Conservation (phyloP, 2,113 vertebrate species). For the Cichladusa arquata region DNA sequence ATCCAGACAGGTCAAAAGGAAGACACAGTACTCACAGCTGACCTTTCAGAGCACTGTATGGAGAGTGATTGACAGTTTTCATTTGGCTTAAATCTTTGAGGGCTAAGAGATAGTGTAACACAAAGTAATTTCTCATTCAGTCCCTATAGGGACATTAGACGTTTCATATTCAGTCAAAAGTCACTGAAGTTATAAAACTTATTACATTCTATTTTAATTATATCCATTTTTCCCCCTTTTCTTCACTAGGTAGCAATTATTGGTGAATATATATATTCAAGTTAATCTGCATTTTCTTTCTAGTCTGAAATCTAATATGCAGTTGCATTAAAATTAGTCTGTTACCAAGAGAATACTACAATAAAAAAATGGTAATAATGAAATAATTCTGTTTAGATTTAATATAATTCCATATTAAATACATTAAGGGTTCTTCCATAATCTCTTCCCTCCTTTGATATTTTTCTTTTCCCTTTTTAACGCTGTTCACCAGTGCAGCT, state of each 20-base stretch:
- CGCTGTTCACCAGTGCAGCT: not conserved
- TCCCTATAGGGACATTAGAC: slow-evolving; percentile 21
- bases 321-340: slow-evolving; percentile 52
- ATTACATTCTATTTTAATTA: slow-evolving; percentile 48
- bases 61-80: not conserved
- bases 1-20: not conserved
- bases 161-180: slow-evolving; percentile 45
- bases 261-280: slow-evolving; percentile 25
- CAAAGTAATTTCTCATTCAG: slow-evolving; percentile 5
- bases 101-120: not conserved
- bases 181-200: slow-evolving; percentile 54
- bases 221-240: not conserved
- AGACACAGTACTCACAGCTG: not conserved
- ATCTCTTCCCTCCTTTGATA: not conserved
- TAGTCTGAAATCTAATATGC: slow-evolving; percentile 55
- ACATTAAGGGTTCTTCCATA: not conserved
- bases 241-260: slow-evolving; percentile 25
- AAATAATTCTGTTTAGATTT: slow-evolving; percentile 61
- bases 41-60: not conserved
- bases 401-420: slow-evolving; percentile 64
- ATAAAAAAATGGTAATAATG: slow-evolving; percentile 60
- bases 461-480: not conserved
- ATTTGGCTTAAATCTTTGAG: not conserved
- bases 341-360: slow-evolving; percentile 66
- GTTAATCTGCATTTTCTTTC: slow-evolving; percentile 44